Conservation (phyloP, 2,888 invertebrate genomes). For the Beris chalybata region DNA sequence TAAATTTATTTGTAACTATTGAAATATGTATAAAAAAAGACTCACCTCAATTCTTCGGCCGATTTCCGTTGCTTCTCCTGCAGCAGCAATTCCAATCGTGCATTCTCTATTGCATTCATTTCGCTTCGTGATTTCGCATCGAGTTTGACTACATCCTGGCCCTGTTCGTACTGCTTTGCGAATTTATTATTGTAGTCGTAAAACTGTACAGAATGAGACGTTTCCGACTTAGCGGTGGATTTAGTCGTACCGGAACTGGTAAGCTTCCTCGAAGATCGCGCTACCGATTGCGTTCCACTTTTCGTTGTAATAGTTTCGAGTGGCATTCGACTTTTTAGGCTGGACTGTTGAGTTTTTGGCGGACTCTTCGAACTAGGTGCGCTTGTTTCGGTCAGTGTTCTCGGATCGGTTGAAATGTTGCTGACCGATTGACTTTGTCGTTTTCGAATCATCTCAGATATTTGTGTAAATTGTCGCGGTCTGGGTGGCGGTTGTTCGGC, state of each 20-base stretch:
- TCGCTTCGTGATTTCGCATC: constrained; percentile 41
- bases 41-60: constrained; percentile 42
- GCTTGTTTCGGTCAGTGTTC: background rate
- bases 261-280: background rate
- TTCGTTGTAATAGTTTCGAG: background rate
- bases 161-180: constrained; percentile 49
- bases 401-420: background rate
- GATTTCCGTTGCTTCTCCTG: constrained; percentile 31
- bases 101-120: constrained; percentile 48
- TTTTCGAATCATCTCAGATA: constrained; percentile 46
- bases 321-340: constrained; percentile 16
- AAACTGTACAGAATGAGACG: constrained; percentile 49
- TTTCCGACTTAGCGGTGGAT: constrained; percentile 7
- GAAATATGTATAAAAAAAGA: background rate
- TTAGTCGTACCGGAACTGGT: background rate
- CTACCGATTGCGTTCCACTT: background rate
- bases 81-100: constrained; percentile 44
- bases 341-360: constrained; percentile 6
- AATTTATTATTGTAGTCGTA: constrained; percentile 59
- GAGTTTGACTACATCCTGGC: constrained; percentile 49
- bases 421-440: constrained; percentile 9
- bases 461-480: constrained; percentile 47
- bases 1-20: too few relatives aligned
- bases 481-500: background rate
- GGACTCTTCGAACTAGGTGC: background rate